phyloP scores from a whole-genome alignment of 2,888 invertebrate species.

The Leptopilina myrica region DNA sequence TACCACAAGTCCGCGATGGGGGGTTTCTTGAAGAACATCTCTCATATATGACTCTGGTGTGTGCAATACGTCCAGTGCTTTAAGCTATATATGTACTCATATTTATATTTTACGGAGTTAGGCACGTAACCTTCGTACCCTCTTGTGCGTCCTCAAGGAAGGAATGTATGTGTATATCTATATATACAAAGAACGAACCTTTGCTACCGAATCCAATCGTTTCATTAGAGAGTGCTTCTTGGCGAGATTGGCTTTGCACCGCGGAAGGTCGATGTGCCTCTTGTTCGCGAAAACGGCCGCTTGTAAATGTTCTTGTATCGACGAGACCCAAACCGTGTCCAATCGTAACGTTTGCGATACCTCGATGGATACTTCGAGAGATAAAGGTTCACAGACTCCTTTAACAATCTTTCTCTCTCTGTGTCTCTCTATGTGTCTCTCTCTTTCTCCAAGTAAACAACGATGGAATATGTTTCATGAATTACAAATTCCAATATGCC shows the following conservation, averaged over 20 bases:
- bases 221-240: constrained; percentile 59
- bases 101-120: constrained; percentile 5
- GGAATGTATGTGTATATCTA: constrained; percentile 5
- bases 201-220: constrained; percentile 56
- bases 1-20: constrained; percentile 11
- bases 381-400: constrained; percentile 14
- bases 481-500: too few relatives aligned
- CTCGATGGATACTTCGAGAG: constrained; percentile 21
- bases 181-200: constrained; percentile 21
- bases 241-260: constrained; percentile 28
- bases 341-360: constrained; percentile 31
- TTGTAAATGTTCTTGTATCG: constrained; percentile 43
- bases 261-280: constrained; percentile 27
- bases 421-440: too few relatives aligned
- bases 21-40: constrained; percentile 30
- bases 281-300: constrained; percentile 34
- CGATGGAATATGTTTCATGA: too few relatives aligned
- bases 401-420: too few relatives aligned
- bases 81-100: constrained; percentile 1
- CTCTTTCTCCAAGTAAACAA: too few relatives aligned
- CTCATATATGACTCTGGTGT: not conserved
- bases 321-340: constrained; percentile 36
- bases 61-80: constrained; percentile 6
- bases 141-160: constrained; percentile 17
- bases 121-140: constrained; percentile 39